Evolutionary conservation across 2,797 vertebrate genomes (phyloP).

Genomic region (Chromis chromis): DNA sequence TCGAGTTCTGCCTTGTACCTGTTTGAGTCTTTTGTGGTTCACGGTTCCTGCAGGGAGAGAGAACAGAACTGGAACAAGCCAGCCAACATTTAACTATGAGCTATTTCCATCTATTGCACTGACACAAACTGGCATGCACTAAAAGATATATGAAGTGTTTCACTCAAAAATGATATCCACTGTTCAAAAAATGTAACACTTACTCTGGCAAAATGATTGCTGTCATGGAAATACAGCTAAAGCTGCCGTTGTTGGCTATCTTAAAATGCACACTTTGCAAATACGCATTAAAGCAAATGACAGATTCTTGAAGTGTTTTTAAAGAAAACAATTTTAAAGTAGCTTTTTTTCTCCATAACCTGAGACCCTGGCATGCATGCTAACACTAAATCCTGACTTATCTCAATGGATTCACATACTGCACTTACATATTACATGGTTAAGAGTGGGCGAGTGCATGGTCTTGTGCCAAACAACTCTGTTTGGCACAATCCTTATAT

Average conservation of each 20-base stretch:
- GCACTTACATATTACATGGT: conserved; percentile 15
- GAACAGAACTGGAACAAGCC: conserved; percentile 63
- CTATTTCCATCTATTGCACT: conserved; percentile 68
- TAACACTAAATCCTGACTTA: conserved; percentile 2
- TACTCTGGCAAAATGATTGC: conserved; percentile 42
- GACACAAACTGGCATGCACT: conserved; percentile 60
- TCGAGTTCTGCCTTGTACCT: conserved; percentile 52
- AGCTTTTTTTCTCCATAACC: not conserved
- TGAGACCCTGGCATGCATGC: conserved; percentile 3
- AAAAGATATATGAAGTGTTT: conserved; percentile 63
- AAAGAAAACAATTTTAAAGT: conserved; percentile 10
- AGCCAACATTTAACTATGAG: conserved; percentile 67
- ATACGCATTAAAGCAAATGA: not conserved
- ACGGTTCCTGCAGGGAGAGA: conserved; percentile 51
- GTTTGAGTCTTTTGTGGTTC: conserved; percentile 56
- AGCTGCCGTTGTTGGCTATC: conserved; percentile 19
- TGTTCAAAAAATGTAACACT: conserved; percentile 34
- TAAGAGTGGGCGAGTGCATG: conserved; percentile 9
- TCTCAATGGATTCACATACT: not conserved
- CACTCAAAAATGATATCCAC: conserved; percentile 47
- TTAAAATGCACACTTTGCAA: conserved; percentile 10
- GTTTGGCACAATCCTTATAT: not conserved
- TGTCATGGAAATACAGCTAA: conserved; percentile 25
- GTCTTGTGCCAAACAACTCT: conserved; percentile 29
- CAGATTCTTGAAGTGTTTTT: conserved; percentile 14